These are phyloP conservation scores for Rhagonycha fulva DNA, from an alignment of 2,888 invertebrate genomes.

Conservation along the genomic window DNA sequence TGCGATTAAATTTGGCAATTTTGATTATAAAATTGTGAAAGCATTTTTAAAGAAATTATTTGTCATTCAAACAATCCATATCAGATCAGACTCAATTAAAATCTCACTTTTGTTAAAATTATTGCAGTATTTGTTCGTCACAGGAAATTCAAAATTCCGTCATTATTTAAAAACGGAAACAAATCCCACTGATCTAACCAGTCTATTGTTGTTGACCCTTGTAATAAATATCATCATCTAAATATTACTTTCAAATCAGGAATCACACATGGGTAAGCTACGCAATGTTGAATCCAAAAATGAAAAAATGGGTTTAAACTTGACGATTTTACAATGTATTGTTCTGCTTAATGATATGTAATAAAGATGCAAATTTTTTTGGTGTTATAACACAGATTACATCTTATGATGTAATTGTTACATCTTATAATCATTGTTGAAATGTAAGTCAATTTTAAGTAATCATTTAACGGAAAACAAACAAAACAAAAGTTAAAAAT, in stretches of 20 bases:
- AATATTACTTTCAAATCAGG: constrained; percentile 38
- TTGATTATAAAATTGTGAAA: not conserved
- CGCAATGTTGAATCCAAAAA: constrained; percentile 42
- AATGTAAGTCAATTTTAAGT: not conserved
- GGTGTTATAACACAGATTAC: not conserved
- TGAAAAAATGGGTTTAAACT: constrained; percentile 16
- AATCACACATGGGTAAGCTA: constrained; percentile 43
- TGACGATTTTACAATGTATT: constrained; percentile 16
- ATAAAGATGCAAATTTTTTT: constrained; percentile 11
- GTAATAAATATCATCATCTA: constrained; percentile 32
- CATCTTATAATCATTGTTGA: not conserved
- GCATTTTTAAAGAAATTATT: not conserved
- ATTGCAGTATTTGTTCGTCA: not conserved
- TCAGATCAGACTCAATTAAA: not conserved
- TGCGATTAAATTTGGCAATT: not conserved
- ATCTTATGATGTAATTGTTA: not conserved
- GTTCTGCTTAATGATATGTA: constrained; percentile 8
- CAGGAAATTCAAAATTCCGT: constrained; percentile 16
- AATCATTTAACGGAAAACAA: not conserved
- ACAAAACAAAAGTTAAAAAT: not conserved
- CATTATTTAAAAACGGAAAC: constrained; percentile 28
- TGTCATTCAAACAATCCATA: not conserved
- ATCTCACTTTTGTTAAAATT: not conserved
- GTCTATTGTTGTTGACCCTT: constrained; percentile 23
- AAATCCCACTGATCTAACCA: constrained; percentile 18